These are phyloP conservation scores for Dipodomys ordii DNA, from an alignment of 2,113 vertebrate genomes.

Conservation along the genomic window DNA sequence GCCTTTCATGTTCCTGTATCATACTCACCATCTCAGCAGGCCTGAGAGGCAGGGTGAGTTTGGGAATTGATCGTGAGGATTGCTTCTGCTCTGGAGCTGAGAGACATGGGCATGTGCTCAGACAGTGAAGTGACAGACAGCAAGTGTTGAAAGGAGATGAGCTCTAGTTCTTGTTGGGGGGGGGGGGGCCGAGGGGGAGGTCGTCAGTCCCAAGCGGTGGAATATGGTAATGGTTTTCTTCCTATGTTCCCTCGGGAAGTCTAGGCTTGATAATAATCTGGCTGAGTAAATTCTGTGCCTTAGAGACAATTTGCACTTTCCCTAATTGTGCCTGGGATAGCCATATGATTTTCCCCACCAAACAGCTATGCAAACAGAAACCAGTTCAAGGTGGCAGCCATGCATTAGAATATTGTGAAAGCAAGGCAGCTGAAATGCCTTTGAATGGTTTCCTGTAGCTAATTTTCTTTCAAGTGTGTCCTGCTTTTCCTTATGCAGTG, in stretches of 20 bases:
- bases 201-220: slow-evolving; percentile 76
- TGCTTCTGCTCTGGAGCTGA: slow-evolving; percentile 52
- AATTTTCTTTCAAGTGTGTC: slow-evolving; percentile 64
- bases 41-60: slow-evolving; percentile 65
- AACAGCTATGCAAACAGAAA: slow-evolving; percentile 85
- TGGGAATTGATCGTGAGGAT: slow-evolving; percentile 48
- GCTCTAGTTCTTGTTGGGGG: neutral
- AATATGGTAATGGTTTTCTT: slow-evolving; percentile 78
- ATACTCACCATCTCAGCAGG: slow-evolving; percentile 73
- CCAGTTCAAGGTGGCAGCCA: slow-evolving; percentile 83
- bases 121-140: slow-evolving; percentile 71
- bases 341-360: slow-evolving; percentile 80
- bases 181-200: neutral
- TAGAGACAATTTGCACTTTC: slow-evolving; percentile 85
- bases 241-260: slow-evolving; percentile 77
- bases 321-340: slow-evolving; percentile 85
- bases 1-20: slow-evolving; percentile 49
- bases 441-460: slow-evolving; percentile 77
- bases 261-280: slow-evolving; percentile 81
- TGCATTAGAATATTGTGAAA: slow-evolving; percentile 65
- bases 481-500: slow-evolving; percentile 72
- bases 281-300: slow-evolving; percentile 85
- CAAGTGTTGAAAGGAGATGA: slow-evolving; percentile 71
- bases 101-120: slow-evolving; percentile 49
- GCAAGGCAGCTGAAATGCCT: slow-evolving; percentile 80